Evolutionary conservation across 1,140 invertebrate genomes (phyloP).

Genomic region (Papilio glaucus): DNA sequence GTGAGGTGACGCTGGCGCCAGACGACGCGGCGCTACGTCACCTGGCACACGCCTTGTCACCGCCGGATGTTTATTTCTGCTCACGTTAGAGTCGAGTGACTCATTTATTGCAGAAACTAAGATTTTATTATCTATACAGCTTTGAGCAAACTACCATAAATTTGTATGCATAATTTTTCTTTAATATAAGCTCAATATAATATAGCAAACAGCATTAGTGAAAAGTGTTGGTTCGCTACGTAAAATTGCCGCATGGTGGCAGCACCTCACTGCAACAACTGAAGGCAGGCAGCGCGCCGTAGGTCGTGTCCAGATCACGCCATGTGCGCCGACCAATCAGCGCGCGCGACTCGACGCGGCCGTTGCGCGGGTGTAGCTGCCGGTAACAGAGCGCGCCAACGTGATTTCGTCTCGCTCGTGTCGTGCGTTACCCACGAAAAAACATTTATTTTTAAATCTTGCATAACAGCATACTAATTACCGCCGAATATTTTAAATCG

Average conservation of each 20-base stretch:
- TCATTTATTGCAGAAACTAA: neutral
- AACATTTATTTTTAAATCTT: constrained; percentile 17
- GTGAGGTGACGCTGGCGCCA: constrained; percentile 26
- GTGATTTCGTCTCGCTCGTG: constrained; percentile 13
- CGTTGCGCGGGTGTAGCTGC: constrained; percentile 13
- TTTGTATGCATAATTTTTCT: neutral
- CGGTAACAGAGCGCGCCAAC: neutral
- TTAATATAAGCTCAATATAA: neutral
- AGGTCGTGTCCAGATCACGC: constrained; percentile 54
- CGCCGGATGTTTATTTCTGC: constrained; percentile 7
- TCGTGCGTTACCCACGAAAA: constrained; percentile 5
- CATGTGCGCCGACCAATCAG: constrained; percentile 60
- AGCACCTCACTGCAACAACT: constrained; percentile 50
- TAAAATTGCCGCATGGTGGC: constrained; percentile 48
- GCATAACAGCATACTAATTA: constrained; percentile 16
- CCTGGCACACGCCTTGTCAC: neutral
- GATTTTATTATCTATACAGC: neutral
- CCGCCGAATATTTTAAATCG: constrained; percentile 6
- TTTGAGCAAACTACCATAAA: neutral
- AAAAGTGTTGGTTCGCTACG: too few species aligned
- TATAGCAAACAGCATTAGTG: neutral
- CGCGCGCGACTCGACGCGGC: constrained; percentile 34
- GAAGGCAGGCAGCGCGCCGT: constrained; percentile 39
- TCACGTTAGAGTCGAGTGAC: neutral
- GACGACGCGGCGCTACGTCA: constrained; percentile 32